Conservation (phyloP, 2,888 invertebrate species). For the Cryptocephalus primarius region DNA sequence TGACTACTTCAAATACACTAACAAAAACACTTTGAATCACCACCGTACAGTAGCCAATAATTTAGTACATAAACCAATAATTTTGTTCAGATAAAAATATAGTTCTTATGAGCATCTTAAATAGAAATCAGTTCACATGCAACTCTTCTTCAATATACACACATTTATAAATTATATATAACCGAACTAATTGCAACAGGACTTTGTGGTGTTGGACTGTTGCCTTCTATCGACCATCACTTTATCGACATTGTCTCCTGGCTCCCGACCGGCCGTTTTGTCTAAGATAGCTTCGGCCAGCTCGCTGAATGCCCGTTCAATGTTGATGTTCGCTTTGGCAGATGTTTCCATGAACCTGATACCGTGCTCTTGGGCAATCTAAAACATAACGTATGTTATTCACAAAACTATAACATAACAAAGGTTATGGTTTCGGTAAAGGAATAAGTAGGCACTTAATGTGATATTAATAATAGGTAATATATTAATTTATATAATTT, state of each 20-base stretch:
- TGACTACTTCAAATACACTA: no score
- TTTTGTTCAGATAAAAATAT: no score
- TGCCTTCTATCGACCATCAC: constrained; percentile 64
- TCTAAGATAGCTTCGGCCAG: constrained; percentile 81
- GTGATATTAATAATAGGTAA: no score
- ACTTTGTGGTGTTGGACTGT: constrained; percentile 51
- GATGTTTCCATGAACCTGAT: constrained; percentile 98
- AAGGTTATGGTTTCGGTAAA: no score
- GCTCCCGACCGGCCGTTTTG: constrained; percentile 76
- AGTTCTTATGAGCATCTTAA: neutral
- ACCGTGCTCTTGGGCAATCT: constrained; percentile 93
- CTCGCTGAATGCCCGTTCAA: constrained; percentile 90
- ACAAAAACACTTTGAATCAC: no score
- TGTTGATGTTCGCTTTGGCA: constrained; percentile 94
- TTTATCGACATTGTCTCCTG: constrained; percentile 62
- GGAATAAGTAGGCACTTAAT: no score
- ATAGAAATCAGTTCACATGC: constrained; percentile 21
- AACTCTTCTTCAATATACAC: neutral
- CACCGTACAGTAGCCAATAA: no score
- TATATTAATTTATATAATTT: no score
- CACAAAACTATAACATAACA: neutral
- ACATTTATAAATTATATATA: constrained; percentile 1
- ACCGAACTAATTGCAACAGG: constrained; percentile 37
- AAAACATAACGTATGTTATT: constrained; percentile 9
- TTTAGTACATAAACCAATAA: no score